These are phyloP conservation scores for Autographa gamma DNA, from an alignment of 2,888 invertebrate genomes.

Conservation along the genomic window DNA sequence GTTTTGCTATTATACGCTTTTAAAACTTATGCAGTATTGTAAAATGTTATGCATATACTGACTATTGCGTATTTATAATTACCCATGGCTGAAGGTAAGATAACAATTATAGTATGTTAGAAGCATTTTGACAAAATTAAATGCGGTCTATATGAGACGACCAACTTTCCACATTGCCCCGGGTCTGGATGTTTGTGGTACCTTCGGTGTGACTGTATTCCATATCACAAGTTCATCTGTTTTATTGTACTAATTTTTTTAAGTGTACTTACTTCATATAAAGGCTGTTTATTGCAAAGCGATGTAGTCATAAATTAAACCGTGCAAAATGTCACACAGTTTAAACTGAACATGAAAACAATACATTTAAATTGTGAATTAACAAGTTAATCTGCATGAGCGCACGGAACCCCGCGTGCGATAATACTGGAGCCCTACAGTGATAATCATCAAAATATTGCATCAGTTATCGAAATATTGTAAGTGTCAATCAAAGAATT, in stretches of 20 bases:
- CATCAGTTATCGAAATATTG: constrained; percentile 90
- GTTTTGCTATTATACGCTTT: neutral
- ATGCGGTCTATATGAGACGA: too few relatives aligned
- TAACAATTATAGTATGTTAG: too few relatives aligned
- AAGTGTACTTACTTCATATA: too few relatives aligned
- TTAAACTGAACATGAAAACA: constrained; percentile 46
- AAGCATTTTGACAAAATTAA: too few relatives aligned
- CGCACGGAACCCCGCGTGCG: constrained; percentile 74
- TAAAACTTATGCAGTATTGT: neutral
- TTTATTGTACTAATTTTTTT: too few relatives aligned
- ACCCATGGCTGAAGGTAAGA: too few relatives aligned
- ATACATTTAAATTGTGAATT: constrained; percentile 59
- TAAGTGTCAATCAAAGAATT: constrained; percentile 90
- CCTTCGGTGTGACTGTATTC: too few relatives aligned
- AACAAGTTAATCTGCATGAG: constrained; percentile 66
- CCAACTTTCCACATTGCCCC: too few relatives aligned
- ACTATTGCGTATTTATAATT: too few relatives aligned
- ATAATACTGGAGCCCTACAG: constrained; percentile 74
- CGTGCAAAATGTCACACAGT: constrained; percentile 1
- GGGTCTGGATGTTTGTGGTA: too few relatives aligned
- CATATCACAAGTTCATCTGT: too few relatives aligned
- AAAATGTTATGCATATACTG: too few relatives aligned
- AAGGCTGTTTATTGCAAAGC: neutral
- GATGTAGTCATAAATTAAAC: neutral
- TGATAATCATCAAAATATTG: constrained; percentile 89